Evolutionary conservation across 1,140 invertebrate genomes (phyloP).

Genomic region (Chelonus insularis): DNA sequence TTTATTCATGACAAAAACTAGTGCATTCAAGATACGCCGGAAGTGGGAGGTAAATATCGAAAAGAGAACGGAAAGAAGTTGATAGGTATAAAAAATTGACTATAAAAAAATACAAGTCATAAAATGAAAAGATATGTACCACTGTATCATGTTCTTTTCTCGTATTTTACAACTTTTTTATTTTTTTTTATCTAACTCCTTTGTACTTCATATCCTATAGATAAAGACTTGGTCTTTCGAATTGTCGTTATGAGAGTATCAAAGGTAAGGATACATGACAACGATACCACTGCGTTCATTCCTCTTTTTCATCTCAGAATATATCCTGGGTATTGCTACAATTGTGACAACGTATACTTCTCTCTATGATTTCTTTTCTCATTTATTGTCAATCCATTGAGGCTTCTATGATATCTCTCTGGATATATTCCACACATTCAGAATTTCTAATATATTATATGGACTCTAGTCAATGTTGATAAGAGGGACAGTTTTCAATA

Average conservation of each 20-base stretch:
- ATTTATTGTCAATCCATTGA: background rate
- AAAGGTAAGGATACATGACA: constrained; percentile 6
- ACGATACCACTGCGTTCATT: constrained; percentile 1
- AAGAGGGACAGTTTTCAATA: too few relatives aligned
- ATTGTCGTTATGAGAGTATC: background rate
- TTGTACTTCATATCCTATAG: background rate
- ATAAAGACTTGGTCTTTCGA: background rate
- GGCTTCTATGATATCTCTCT: background rate
- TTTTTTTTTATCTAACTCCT: background rate
- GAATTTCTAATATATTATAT: too few relatives aligned
- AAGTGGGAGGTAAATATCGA: background rate
- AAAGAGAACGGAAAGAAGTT: background rate
- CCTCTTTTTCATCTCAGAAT: background rate
- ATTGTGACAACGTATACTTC: background rate
- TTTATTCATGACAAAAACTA: too few relatives aligned
- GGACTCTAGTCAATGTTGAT: too few relatives aligned
- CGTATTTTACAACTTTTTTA: background rate
- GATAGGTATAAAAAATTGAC: too few relatives aligned
- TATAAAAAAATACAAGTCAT: background rate
- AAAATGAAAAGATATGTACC: background rate
- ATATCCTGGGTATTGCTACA: background rate
- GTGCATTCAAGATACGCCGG: too few relatives aligned
- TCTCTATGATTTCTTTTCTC: background rate
- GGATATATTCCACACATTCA: background rate
- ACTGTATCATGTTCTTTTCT: background rate